phyloP scores from a whole-genome alignment of 2,797 vertebrate genomes.

The Artibeus jamaicensis region DNA sequence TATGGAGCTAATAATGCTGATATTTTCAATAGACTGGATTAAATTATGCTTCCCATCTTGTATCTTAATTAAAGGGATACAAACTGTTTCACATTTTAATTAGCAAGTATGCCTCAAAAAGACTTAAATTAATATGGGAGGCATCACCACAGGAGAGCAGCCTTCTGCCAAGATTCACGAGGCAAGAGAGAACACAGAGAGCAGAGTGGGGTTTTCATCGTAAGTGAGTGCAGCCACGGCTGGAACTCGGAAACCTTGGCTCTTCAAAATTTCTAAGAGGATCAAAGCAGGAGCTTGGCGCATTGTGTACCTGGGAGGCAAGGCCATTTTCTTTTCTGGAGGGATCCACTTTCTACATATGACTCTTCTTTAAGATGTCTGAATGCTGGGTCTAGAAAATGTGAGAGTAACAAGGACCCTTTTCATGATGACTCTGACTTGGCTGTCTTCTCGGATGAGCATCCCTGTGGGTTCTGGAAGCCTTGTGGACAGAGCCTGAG shows the following conservation, averaged over 20 bases:
- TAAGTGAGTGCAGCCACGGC: not conserved
- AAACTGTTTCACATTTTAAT: constrained; percentile 69
- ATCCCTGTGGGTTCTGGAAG: too few species aligned
- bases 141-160: constrained; percentile 52
- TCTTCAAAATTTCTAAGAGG: not conserved
- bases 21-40: constrained; percentile 58
- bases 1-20: constrained; percentile 48
- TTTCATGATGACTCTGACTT: too few species aligned
- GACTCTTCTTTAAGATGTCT: not conserved
- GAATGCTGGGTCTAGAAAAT: not conserved
- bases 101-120: constrained; percentile 63
- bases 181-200: not conserved
- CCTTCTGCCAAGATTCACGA: constrained; percentile 49
- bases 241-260: not conserved
- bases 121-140: constrained; percentile 66
- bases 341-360: not conserved
- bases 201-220: not conserved
- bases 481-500: too few species aligned
- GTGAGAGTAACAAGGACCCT: not conserved
- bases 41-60: constrained; percentile 62
- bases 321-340: not conserved
- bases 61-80: constrained; percentile 74
- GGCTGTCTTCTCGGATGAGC: too few species aligned
- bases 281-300: not conserved
- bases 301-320: not conserved